These are phyloP conservation scores for Ormyrus thymus DNA, from an alignment of 2,888 invertebrate genomes.

Conservation along the genomic window DNA sequence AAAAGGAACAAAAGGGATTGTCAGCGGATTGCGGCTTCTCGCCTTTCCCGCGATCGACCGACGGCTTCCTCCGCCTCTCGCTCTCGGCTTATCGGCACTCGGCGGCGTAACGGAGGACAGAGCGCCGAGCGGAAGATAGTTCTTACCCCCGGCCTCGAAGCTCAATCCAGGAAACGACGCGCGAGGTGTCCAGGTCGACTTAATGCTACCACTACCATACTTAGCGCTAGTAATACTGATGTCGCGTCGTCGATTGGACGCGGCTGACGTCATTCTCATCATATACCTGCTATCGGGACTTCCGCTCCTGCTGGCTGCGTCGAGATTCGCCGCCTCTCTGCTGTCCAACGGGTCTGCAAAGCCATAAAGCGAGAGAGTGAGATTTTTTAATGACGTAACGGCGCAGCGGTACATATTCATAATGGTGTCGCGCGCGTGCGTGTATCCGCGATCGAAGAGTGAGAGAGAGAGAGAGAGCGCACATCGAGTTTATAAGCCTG, in stretches of 20 bases:
- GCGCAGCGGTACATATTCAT: conserved; percentile 11
- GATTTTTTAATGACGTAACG: conserved; percentile 53
- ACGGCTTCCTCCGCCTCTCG: neutral
- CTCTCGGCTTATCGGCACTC: neutral
- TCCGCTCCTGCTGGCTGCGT: conserved; percentile 40
- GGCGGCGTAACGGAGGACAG: conserved; percentile 25
- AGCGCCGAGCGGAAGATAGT: conserved; percentile 51
- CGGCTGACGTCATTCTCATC: conserved; percentile 46
- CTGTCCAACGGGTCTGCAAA: conserved; percentile 61
- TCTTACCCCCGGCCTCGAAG: conserved; percentile 38
- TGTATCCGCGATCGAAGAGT: neutral
- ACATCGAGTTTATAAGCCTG: conserved; percentile 17
- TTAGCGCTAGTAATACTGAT: conserved; percentile 56
- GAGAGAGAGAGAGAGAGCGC: neutral
- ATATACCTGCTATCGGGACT: conserved; percentile 71
- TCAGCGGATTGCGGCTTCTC: conserved; percentile 16
- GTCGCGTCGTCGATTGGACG: conserved; percentile 38
- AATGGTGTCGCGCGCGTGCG: neutral
- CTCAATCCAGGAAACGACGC: conserved; percentile 35
- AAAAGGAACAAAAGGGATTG: conserved; percentile 17
- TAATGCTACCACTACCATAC: conserved; percentile 26
- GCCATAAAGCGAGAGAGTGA: conserved; percentile 51
- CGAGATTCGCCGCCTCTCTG: conserved; percentile 57
- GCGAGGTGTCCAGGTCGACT: conserved; percentile 4
- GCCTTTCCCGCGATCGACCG: conserved; percentile 12